phyloP scores from a whole-genome alignment of 2,888 invertebrate genomes.

The Scelioninae gen. 1 region DNA sequence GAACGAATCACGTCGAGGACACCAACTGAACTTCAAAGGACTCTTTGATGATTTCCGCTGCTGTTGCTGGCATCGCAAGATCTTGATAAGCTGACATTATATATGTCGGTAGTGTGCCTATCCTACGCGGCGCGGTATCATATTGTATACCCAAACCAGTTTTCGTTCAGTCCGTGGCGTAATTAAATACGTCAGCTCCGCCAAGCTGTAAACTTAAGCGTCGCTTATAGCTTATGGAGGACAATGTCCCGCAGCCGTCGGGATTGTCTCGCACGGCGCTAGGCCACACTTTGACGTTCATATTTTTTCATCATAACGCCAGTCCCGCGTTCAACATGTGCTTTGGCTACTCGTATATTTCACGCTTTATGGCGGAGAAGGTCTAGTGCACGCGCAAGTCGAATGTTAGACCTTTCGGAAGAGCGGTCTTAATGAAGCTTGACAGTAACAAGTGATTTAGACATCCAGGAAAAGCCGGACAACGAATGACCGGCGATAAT shows the following conservation, averaged over 20 bases:
- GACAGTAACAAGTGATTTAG: conserved; percentile 43
- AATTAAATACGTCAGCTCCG: conserved; percentile 79
- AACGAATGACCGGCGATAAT: conserved; percentile 11
- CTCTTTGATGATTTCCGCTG: conserved; percentile 83
- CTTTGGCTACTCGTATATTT: conserved; percentile 15
- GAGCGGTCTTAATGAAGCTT: conserved; percentile 38
- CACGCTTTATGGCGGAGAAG: conserved; percentile 2
- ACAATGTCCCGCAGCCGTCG: conserved; percentile 52
- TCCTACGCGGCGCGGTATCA: conserved; percentile 72
- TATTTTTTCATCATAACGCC: conserved; percentile 45
- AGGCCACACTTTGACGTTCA: conserved; percentile 37
- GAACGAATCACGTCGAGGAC: conserved; percentile 77
- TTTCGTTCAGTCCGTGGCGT: conserved; percentile 76
- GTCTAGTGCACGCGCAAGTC: conserved; percentile 22
- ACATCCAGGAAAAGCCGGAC: conserved; percentile 28
- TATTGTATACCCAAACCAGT: conserved; percentile 79
- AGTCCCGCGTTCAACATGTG: neutral
- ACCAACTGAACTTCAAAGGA: conserved; percentile 83
- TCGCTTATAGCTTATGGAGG: conserved; percentile 48
- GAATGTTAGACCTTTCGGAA: neutral
- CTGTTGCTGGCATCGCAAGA: conserved; percentile 81
- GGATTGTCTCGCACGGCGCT: conserved; percentile 52
- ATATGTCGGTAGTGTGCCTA: conserved; percentile 79
- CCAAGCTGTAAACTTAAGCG: conserved; percentile 71
- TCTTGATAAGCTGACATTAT: conserved; percentile 82